These are phyloP conservation scores for Bombus waltoni DNA, from an alignment of 1,140 invertebrate species.

Conservation along the genomic window DNA sequence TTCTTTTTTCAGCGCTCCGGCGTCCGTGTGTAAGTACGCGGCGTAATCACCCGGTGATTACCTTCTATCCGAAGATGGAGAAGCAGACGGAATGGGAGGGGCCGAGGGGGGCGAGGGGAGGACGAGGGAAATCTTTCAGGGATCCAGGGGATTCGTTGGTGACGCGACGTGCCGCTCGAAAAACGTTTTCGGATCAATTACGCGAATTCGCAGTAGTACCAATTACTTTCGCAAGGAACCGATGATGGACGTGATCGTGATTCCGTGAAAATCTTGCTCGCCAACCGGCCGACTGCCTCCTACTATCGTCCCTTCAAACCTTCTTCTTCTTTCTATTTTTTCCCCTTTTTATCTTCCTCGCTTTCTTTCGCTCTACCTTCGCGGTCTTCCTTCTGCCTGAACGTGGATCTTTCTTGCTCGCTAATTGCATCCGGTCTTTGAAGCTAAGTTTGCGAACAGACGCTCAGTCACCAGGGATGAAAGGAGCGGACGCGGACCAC, in stretches of 20 bases:
- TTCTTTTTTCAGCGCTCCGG: slow-evolving; percentile 40
- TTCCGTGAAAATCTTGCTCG: slow-evolving; percentile 38
- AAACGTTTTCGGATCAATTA: slow-evolving; percentile 45
- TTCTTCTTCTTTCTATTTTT: background rate
- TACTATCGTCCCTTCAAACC: background rate
- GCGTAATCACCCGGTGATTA: slow-evolving; percentile 48
- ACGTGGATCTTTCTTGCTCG: slow-evolving; percentile 47
- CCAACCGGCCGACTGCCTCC: background rate
- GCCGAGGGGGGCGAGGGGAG: too few species aligned
- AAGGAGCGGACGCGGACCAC: slow-evolving; percentile 5
- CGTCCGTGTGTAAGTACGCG: too few species aligned
- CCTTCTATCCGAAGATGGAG: background rate
- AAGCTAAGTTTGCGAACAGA: slow-evolving; percentile 61
- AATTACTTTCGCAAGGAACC: slow-evolving; percentile 12
- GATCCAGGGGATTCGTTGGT: background rate
- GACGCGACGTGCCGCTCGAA: too few species aligned
- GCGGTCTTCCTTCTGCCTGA: background rate
- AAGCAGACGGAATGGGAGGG: background rate
- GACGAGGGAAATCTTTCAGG: background rate
- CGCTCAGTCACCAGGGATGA: slow-evolving; percentile 45
- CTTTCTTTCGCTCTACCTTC: background rate
- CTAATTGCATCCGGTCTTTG: slow-evolving; percentile 65
- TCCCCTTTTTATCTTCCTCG: background rate
- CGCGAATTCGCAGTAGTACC: slow-evolving; percentile 41
- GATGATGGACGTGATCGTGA: slow-evolving; percentile 46